Evolutionary conservation across 1,140 invertebrate genomes (phyloP), one percentile per base, ranked within the genome.

Genomic region (Temnothorax curvispinosus): DNA sequence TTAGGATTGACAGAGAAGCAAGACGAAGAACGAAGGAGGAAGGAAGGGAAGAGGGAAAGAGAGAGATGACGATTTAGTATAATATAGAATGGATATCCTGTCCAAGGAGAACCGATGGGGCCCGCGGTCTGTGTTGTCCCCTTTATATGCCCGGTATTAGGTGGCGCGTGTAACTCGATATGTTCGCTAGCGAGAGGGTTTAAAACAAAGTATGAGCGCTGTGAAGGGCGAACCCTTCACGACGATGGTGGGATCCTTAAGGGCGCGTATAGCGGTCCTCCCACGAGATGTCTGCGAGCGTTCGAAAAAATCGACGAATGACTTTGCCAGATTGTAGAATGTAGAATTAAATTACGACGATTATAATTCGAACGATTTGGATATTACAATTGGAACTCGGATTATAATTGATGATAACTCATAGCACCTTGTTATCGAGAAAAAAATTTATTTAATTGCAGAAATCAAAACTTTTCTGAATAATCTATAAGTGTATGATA

Each of bases 81-180:
- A 88, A 89, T 93, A 93, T 93, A 93, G 92, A 93, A 93, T 93
- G 91, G 91, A 93, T 93, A 92, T 93, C 92, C 93, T 93, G 92
- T 92, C 89, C 89, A 72, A 88, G 82, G 69, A 77, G 81, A 60
- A 69, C 74, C 88, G 89, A 93, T 90, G 88, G 86, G 84, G 87
- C 72, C 88, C 58, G 15, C 50, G 38, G 35, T 72, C 69, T 58
- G 21, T 75, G 54, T 71, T 81, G 78, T 89, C 50, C 90, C 89
- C 80, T 84, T 89, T 91, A 88, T 92, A 58, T 77, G 32, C 74
- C 72, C 62, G 71, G 67, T 85, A 88, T 92, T 92, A 91, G 91
- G 91, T 92, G 91, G 85, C 85, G 80, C 58, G 76, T 67, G 93
- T 90, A 94, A 94, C 89, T 88, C 84, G 92, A 93, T 92, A 91